These are phyloP conservation scores for Tachyglossus aculeatus DNA, from an alignment of 2,797 vertebrate species.

Conservation along the genomic window DNA sequence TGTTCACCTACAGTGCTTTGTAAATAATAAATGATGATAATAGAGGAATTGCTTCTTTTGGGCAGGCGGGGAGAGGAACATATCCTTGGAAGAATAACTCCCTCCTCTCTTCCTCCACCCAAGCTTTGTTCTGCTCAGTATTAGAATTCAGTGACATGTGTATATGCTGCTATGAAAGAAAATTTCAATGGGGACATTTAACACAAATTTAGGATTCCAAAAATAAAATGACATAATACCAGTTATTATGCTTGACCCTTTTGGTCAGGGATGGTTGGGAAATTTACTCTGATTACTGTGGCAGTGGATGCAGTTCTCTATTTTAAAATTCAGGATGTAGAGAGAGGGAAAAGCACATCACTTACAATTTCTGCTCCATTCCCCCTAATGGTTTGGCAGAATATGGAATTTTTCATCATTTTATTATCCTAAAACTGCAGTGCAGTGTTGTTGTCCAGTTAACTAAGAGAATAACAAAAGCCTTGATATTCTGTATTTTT, in stretches of 20 bases:
- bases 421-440: too few species aligned
- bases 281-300: too few species aligned
- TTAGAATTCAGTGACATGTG: neutral
- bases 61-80: conserved; percentile 30
- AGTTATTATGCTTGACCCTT: too few species aligned
- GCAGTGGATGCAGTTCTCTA: too few species aligned
- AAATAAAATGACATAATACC: neutral
- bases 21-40: conserved; percentile 56
- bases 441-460: too few species aligned
- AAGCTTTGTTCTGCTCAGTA: neutral
- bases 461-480: too few species aligned
- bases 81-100: conserved; percentile 14
- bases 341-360: too few species aligned
- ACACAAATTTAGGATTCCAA: neutral
- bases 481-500: too few species aligned
- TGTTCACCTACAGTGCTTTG: conserved; percentile 43
- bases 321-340: too few species aligned
- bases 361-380: too few species aligned
- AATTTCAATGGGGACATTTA: neutral
- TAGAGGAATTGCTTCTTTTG: conserved; percentile 27
- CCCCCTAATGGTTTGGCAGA: too few species aligned
- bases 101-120: neutral
- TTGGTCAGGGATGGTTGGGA: conserved; percentile 15
- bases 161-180: neutral
- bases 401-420: too few species aligned